Conservation (phyloP, 2,888 invertebrate genomes). For the Drosophila barbarae region DNA sequence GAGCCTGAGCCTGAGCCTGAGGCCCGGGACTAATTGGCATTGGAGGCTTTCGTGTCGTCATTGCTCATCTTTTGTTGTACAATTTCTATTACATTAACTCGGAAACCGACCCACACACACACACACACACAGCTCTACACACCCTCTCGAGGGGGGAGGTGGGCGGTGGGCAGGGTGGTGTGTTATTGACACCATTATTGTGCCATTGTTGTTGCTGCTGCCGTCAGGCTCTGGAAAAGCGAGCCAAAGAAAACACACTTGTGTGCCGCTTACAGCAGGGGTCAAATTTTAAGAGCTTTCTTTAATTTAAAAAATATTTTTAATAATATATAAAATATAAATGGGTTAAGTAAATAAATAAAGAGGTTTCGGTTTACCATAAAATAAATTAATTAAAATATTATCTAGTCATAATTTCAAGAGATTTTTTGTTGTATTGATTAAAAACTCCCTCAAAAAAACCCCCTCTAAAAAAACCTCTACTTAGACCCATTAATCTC, state of each 20-base stretch:
- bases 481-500: background rate
- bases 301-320: background rate
- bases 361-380: no score
- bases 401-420: no score
- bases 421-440: no score
- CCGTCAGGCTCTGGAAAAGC: slow-evolving; percentile 37
- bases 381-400: no score
- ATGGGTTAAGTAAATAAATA: no score
- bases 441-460: no score
- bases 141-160: background rate
- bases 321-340: no score
- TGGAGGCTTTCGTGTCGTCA: slow-evolving; percentile 72
- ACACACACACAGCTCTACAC: slow-evolving; percentile 18
- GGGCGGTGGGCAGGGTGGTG: slow-evolving; percentile 34
- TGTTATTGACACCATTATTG: slow-evolving; percentile 71
- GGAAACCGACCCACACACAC: slow-evolving; percentile 31
- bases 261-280: slow-evolving; percentile 4
- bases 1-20: slow-evolving; percentile 1
- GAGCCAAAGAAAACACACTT: slow-evolving; percentile 26
- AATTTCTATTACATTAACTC: slow-evolving; percentile 72
- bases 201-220: slow-evolving; percentile 32
- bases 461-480: no score
- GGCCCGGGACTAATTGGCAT: slow-evolving; percentile 60
- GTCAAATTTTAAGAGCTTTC: background rate
- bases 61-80: slow-evolving; percentile 69